These are phyloP conservation scores for Spheniscus mendiculus DNA, from an alignment of 2,113 vertebrate genomes.

Conservation along the genomic window DNA sequence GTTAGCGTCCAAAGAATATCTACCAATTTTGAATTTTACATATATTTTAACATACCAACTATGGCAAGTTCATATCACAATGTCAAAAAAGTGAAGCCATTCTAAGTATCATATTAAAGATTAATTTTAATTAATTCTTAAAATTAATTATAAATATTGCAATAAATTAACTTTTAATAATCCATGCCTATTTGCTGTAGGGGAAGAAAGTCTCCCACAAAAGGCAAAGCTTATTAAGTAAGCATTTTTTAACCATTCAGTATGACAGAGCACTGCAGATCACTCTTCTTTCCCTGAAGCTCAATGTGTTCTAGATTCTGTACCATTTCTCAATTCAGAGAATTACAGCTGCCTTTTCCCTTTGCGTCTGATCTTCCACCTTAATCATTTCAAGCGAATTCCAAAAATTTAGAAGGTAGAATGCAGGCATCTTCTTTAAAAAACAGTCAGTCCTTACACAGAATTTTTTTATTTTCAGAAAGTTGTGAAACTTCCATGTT, in stretches of 20 bases:
- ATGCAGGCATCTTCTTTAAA: background rate
- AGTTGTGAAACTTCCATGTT: background rate
- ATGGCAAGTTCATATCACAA: background rate
- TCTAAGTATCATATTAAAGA: background rate
- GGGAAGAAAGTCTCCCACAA: background rate
- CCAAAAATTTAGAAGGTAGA: background rate
- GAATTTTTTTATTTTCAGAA: background rate
- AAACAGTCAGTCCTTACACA: background rate
- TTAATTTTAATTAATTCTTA: background rate
- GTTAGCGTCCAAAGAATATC: background rate
- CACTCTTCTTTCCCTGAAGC: background rate
- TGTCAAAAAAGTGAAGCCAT: background rate
- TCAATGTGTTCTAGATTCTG: background rate
- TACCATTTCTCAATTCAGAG: background rate
- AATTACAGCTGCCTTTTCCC: background rate
- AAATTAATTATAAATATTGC: background rate
- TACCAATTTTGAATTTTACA: background rate
- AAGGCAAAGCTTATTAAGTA: background rate
- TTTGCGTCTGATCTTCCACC: background rate
- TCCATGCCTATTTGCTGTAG: background rate
- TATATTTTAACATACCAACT: background rate
- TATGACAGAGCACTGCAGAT: background rate
- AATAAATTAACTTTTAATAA: background rate
- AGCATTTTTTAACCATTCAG: background rate
- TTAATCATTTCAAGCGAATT: background rate